Percentiles rank a stretch among this genome's conserved stretches.
phyloP scores from a whole-genome alignment of 2,888 invertebrate species.

The Caradrina clavipalpis region DNA sequence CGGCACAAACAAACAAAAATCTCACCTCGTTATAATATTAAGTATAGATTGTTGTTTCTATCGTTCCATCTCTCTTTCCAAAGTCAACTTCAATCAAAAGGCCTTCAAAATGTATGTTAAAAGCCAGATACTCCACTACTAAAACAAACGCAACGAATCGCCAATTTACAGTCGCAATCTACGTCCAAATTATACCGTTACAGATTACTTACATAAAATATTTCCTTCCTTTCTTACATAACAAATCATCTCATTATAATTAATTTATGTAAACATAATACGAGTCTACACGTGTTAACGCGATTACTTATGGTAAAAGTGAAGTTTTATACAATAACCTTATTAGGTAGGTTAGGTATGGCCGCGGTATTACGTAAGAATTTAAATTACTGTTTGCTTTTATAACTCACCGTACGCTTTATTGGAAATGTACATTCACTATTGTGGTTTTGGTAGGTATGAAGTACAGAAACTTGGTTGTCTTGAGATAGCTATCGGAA shows the following conservation, averaged over 20 bases:
- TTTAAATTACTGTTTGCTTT: constrained; percentile 44
- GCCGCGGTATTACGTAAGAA: constrained; percentile 38
- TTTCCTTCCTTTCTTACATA: constrained; percentile 53
- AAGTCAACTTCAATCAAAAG: too few relatives aligned
- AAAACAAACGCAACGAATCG: constrained; percentile 4
- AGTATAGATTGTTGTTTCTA: too few relatives aligned
- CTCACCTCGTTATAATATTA: too few relatives aligned
- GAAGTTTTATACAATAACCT: constrained; percentile 29
- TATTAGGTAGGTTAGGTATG: constrained; percentile 14
- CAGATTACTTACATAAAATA: constrained; percentile 49
- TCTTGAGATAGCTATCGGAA: background rate
- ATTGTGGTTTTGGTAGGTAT: constrained; percentile 10
- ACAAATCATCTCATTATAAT: constrained; percentile 52
- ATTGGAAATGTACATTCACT: constrained; percentile 42
- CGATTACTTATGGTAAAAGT: constrained; percentile 57
- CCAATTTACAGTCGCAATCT: background rate
- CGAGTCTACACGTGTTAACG: constrained; percentile 50
- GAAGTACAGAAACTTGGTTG: background rate
- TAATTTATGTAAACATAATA: constrained; percentile 59
- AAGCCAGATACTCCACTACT: background rate
- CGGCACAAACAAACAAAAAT: too few relatives aligned
- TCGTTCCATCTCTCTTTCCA: too few relatives aligned
- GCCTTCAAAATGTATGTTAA: background rate
- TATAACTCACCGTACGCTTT: constrained; percentile 17
- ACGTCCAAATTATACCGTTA: constrained; percentile 24